A percentile compares a stretch with the other conserved stretches of the same genome.
Conservation (phyloP, 1,140 invertebrate genomes). For the Vanessa atalanta region DNA sequence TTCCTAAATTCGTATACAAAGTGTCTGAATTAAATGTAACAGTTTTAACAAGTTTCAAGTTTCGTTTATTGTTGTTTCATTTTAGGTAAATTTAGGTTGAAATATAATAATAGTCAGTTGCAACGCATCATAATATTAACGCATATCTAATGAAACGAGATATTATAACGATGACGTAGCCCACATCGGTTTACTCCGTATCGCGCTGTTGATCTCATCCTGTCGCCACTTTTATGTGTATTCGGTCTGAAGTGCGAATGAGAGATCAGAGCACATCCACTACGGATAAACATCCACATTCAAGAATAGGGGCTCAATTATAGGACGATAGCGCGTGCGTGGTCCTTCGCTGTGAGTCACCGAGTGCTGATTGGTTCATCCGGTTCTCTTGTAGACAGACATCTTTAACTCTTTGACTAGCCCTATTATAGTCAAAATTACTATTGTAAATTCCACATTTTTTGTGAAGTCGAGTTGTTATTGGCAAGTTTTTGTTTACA, state of each 20-base stretch:
- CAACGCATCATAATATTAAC: constrained; percentile 46
- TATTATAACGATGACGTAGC: constrained; percentile 44
- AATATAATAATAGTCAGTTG: constrained; percentile 14
- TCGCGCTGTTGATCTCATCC: constrained; percentile 47
- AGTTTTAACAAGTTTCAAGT: not conserved
- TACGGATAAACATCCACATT: constrained; percentile 49
- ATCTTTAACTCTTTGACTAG: constrained; percentile 49
- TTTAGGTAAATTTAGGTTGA: not conserved
- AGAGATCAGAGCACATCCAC: constrained; percentile 45
- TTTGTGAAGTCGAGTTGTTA: not conserved
- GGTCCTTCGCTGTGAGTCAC: constrained; percentile 59
- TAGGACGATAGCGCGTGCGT: constrained; percentile 47
- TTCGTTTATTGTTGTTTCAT: not conserved
- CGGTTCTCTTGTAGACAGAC: constrained; percentile 57
- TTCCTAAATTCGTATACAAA: not conserved
- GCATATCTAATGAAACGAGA: constrained; percentile 41
- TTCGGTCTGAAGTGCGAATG: constrained; percentile 48
- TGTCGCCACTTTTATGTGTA: constrained; percentile 37
- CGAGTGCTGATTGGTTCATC: constrained; percentile 70
- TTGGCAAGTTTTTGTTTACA: not conserved
- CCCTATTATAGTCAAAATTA: not conserved
- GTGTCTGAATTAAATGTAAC: not conserved
- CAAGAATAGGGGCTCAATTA: constrained; percentile 57
- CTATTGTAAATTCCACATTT: not conserved
- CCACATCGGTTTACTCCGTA: constrained; percentile 39